These are phyloP conservation scores for Toxotes lorentzi DNA, from an alignment of 2,797 vertebrate genomes.

Conservation along the genomic window DNA sequence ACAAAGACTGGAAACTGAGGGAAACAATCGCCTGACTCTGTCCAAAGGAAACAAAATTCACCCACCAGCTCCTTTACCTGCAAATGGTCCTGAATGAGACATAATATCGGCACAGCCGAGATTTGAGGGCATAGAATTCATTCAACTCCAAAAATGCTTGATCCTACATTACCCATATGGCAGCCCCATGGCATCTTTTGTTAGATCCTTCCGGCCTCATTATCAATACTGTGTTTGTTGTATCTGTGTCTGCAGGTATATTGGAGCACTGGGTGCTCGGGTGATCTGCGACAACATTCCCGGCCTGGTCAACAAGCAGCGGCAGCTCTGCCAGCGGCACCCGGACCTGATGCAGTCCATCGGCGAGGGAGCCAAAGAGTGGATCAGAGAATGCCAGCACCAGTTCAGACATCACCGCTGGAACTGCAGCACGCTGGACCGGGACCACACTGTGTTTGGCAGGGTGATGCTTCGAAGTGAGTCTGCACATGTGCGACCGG, in stretches of 20 bases:
- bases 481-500: constrained; percentile 68
- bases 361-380: constrained; percentile 95
- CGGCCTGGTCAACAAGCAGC: constrained; percentile 96
- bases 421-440: constrained; percentile 98
- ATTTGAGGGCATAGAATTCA: background rate
- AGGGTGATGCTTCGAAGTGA: constrained; percentile 98
- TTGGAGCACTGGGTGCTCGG: constrained; percentile 94
- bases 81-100: background rate
- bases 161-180: background rate
- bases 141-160: background rate
- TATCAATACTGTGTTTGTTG: background rate
- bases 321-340: constrained; percentile 96
- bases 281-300: constrained; percentile 99
- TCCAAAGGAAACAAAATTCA: background rate
- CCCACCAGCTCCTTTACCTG: background rate
- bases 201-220: background rate
- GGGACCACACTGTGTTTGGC: constrained; percentile 97
- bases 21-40: background rate
- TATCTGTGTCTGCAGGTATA: constrained; percentile 88
- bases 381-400: constrained; percentile 98
- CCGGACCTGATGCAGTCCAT: constrained; percentile 98
- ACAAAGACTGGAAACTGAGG: background rate
- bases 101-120: background rate
- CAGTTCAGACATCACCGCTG: constrained; percentile 98
- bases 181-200: background rate